Evolutionary conservation across 2,113 vertebrate species (phyloP), one percentile per base, ranked within the genome.

Genomic region (Corvus moneduloides): DNA sequence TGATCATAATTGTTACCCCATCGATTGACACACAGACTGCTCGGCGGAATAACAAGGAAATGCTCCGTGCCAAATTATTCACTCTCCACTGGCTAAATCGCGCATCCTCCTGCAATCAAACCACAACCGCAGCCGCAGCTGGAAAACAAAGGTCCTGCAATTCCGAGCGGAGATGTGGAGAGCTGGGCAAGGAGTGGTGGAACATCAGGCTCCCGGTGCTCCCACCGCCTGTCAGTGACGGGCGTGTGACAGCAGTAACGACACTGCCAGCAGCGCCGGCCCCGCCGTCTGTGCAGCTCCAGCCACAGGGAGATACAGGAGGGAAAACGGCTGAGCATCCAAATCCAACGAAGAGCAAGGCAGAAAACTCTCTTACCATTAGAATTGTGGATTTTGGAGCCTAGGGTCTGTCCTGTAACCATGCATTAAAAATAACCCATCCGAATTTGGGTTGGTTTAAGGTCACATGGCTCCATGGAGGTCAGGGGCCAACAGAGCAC

Each of bases 1-100:
- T 81, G 95, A 95, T 96, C 90, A 90, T 92, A 93, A 96, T 86
- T 80, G 93, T 97, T 96, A 84, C 72, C 59, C 87, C 82, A 95
- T 94, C 79, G 90, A 93, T 93, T 86, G 94, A 95, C 94, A 95
- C 67, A 1, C 79, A 59, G 78, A 0, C 75, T 88, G 71, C 93
- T 93, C 64, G 83, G 43, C 35, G 33, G 93, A 92, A 78, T 74
- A 94, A 89, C 87, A 62, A 91, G 94, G 64, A 69, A 69, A 69
- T 12, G 67, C 78, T 88, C 63, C 2, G 4, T 83, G 93, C 85
- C 94, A 77, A 74, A 88, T 77, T 59, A 74, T 78, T 81, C 83
- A 17, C 79, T 88, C 79, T 95, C 87, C 11, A 2, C 68, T 1
- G 4, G 63, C 83, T 77, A 20, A 96, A 71, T 52, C 10, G 4